Conservation (phyloP, 35 echinoderm and acorn worm species). For the Chiridota heheva region DNA sequence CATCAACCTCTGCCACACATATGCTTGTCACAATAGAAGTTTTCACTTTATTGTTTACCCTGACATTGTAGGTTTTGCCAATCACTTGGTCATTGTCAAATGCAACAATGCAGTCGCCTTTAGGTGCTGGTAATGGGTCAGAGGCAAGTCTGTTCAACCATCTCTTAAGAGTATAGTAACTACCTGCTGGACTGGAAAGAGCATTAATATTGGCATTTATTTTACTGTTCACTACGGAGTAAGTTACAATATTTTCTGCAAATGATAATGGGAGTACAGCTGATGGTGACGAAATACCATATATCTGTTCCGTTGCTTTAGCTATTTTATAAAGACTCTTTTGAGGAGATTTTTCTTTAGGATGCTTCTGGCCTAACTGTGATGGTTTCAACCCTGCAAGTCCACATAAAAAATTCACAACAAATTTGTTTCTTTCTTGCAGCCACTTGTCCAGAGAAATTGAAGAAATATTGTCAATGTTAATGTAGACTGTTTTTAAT, state of each 20-base stretch:
- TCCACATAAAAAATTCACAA: too few relatives aligned
- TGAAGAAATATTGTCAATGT: too few relatives aligned
- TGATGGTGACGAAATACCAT: neutral
- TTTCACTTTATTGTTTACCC: slow-evolving; percentile 46
- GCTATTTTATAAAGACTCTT: slow-evolving; percentile 27
- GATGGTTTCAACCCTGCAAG: too few relatives aligned
- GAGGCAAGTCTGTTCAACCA: slow-evolving; percentile 6
- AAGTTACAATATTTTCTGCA: slow-evolving; percentile 28
- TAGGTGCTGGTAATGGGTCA: neutral
- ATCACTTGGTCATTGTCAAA: slow-evolving; percentile 63
- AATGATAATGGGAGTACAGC: slow-evolving; percentile 35
- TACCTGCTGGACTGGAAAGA: slow-evolving; percentile 4
- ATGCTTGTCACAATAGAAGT: slow-evolving; percentile 27
- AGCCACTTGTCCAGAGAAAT: too few relatives aligned
- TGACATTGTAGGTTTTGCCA: slow-evolving; percentile 42
- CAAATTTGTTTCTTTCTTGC: too few relatives aligned
- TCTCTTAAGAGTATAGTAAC: neutral
- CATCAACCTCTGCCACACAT: slow-evolving; percentile 35
- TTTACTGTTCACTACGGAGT: slow-evolving; percentile 24
- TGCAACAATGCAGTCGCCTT: slow-evolving; percentile 21
- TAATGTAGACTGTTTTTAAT: too few relatives aligned
- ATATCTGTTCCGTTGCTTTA: slow-evolving; percentile 21
- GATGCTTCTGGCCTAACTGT: too few relatives aligned
- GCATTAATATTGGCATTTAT: slow-evolving; percentile 3
- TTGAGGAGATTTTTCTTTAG: too few relatives aligned